Evolutionary conservation across 2,888 invertebrate species (phyloP).

Genomic region (Andrena hattorfiana): DNA sequence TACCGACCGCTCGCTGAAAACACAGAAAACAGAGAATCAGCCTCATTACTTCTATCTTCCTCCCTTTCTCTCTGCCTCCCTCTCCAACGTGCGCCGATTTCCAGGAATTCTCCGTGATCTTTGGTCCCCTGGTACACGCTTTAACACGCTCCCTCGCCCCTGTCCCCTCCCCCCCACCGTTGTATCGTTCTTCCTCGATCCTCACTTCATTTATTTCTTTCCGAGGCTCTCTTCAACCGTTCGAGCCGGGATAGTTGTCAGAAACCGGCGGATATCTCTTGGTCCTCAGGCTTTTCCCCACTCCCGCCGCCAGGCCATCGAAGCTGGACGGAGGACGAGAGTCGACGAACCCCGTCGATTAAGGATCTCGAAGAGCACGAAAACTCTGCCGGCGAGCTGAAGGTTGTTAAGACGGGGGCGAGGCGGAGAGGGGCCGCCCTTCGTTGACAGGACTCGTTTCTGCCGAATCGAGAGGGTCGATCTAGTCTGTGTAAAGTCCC

Average conservation of each 20-base stretch:
- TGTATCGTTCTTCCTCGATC: conserved; percentile 52
- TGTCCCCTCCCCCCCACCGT: not conserved
- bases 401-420: conserved; percentile 66
- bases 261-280: conserved; percentile 69
- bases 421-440: conserved; percentile 4
- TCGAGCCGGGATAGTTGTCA: conserved; percentile 68
- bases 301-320: conserved; percentile 10
- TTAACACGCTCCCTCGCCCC: conserved; percentile 64
- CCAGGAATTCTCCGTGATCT: conserved; percentile 81
- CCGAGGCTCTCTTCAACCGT: conserved; percentile 50
- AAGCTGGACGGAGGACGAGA: conserved; percentile 27
- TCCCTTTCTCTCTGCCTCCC: conserved; percentile 62
- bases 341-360: conserved; percentile 69
- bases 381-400: conserved; percentile 57
- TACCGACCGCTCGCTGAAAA: conserved; percentile 79
- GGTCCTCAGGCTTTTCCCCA: conserved; percentile 45
- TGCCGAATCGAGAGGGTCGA: conserved; percentile 70
- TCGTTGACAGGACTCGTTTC: conserved; percentile 68
- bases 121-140: conserved; percentile 75
- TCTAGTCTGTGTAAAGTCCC: conserved; percentile 60
- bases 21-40: conserved; percentile 83
- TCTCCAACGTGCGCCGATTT: conserved; percentile 75
- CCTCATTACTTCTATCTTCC: conserved; percentile 83
- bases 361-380: conserved; percentile 67
- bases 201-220: conserved; percentile 62